phyloP scores from a whole-genome alignment of 2,888 invertebrate species.

The Melanophora roralis region DNA sequence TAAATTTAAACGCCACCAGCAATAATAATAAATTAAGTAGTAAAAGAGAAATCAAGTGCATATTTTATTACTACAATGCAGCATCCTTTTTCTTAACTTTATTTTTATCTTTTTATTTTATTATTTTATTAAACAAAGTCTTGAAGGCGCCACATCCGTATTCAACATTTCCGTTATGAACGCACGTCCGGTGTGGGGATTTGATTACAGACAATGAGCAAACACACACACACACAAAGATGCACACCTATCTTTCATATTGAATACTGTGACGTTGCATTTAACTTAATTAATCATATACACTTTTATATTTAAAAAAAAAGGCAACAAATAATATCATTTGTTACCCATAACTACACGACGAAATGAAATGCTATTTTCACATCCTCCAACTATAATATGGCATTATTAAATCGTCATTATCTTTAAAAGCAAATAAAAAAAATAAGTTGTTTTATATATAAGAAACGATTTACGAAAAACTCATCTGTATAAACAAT shows the following conservation, averaged over 20 bases:
- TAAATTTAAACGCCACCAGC: constrained; percentile 29
- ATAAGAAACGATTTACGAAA: constrained; percentile 14
- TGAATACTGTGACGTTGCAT: no score
- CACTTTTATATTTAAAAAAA: no score
- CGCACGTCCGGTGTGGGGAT: constrained; percentile 54
- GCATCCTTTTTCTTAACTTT: constrained; percentile 17
- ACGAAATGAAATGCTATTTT: neutral
- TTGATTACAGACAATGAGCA: constrained; percentile 27
- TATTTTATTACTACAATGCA: constrained; percentile 53
- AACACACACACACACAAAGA: neutral
- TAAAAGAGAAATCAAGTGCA: constrained; percentile 54
- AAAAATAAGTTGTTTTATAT: constrained; percentile 13
- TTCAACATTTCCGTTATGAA: constrained; percentile 59
- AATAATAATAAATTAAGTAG: constrained; percentile 31
- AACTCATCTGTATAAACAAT: neutral
- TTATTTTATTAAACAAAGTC: constrained; percentile 48
- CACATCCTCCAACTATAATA: neutral
- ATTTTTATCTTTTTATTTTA: neutral
- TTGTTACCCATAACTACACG: constrained; percentile 13
- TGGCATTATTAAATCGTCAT: constrained; percentile 3
- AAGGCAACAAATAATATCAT: constrained; percentile 17
- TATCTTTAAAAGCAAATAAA: constrained; percentile 16
- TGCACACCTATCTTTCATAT: neutral
- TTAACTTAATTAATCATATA: no score
- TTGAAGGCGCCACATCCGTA: constrained; percentile 61